Conservation (phyloP, 1,140 invertebrate genomes). For the Pseudomyrmex cubaensis region DNA sequence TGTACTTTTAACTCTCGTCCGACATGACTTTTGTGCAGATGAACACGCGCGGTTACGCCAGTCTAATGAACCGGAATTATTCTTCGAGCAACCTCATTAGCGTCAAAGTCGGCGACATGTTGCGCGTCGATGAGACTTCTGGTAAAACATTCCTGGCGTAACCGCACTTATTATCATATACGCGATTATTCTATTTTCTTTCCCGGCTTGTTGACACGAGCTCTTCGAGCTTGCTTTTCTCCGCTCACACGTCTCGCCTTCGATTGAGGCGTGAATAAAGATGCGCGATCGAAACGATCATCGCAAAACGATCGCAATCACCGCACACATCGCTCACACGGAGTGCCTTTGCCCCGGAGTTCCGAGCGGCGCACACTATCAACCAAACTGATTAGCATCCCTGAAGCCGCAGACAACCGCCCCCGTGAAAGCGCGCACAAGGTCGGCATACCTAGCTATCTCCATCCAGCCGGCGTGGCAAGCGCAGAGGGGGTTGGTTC, state of each 20-base stretch:
- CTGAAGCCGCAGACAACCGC: constrained; percentile 49
- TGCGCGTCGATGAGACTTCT: neutral
- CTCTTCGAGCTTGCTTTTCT: constrained; percentile 29
- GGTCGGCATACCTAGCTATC: constrained; percentile 69
- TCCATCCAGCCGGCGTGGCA: constrained; percentile 44
- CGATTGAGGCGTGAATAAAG: neutral
- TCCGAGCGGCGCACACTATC: constrained; percentile 45
- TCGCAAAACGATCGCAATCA: constrained; percentile 54
- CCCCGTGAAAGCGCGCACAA: constrained; percentile 67
- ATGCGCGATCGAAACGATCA: neutral
- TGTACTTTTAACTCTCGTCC: neutral
- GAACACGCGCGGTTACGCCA: constrained; percentile 9
- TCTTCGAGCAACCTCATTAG: constrained; percentile 38
- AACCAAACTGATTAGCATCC: constrained; percentile 68
- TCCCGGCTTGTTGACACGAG: constrained; percentile 33
- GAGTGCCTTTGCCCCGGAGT: constrained; percentile 58
- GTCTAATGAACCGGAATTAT: constrained; percentile 34
- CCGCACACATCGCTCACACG: neutral
- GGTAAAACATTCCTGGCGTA: neutral
- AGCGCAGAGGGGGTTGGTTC: constrained; percentile 67
- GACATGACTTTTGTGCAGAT: constrained; percentile 12
- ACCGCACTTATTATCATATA: constrained; percentile 13
- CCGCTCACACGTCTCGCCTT: neutral
- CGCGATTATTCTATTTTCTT: constrained; percentile 12
- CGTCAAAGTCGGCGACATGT: constrained; percentile 15